phyloP scores from a whole-genome alignment of 2,113 vertebrate genomes.

The Psephotus haematonotus region DNA sequence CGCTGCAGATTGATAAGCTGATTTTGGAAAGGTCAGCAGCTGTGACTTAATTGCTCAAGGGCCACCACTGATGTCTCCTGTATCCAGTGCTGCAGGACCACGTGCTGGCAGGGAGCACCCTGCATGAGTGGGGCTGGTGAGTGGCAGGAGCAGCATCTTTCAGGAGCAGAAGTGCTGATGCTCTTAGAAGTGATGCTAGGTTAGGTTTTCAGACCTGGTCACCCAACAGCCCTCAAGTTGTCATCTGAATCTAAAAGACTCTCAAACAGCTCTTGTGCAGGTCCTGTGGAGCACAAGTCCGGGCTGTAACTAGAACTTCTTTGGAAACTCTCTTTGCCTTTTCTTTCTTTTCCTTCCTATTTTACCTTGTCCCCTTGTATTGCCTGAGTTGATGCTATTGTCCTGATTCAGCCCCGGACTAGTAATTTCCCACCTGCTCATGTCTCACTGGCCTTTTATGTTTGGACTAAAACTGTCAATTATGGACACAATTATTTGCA shows the following conservation, averaged over 20 bases:
- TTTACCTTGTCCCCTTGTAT: neutral
- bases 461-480: neutral
- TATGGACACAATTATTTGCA: neutral
- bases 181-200: neutral
- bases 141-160: neutral
- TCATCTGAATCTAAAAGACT: neutral
- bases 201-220: neutral
- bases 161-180: accelerated
- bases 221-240: neutral
- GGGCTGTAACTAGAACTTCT: accelerated
- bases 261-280: neutral
- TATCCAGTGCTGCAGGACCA: accelerated
- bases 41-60: neutral
- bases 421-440: neutral
- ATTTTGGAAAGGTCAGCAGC: slow-evolving; percentile 1
- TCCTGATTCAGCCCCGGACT: neutral
- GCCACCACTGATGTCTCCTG: neutral
- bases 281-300: neutral
- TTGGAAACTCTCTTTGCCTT: neutral
- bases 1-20: neutral
- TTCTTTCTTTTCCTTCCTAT: neutral
- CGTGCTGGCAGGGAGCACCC: accelerated
- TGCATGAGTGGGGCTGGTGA: accelerated
- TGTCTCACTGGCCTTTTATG: neutral
- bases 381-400: neutral